Evolutionary conservation across 2,888 invertebrate species (phyloP), one percentile per base, ranked within the genome.

Genomic region (Clunio marinus): DNA sequence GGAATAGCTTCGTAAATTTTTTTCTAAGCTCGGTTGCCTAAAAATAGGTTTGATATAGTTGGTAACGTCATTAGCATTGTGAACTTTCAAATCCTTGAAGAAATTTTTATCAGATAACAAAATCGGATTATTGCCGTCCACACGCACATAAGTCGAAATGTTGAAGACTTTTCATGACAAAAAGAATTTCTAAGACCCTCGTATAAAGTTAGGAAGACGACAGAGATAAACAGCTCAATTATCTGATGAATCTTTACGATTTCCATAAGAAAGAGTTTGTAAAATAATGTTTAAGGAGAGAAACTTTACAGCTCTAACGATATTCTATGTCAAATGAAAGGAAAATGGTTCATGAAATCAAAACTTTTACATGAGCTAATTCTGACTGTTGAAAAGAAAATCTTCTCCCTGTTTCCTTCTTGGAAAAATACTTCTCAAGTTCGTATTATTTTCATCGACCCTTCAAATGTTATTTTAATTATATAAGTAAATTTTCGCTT

Each of bases 211-310:
- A 17, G 7, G 51, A 25, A 10, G 15, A 15, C 2, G 45, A 45
- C 45, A 45, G 7, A 57, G 24, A 57, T 15, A n/a, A 25, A 28
- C 13, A 15, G 15, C 35, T 62, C 63, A 25, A 45, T 46, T 27
- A 46, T 28, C 63, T 45, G n/a, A 63, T 63, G 63, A 46, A 63
- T 63, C 63, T 45, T 20, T 63, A 63, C 22, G 25, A 63, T 45
- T 46, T 63, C 8, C 63, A 63, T 46, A 63, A 46, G 63, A 25
- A 46, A 46, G 63, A 63, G n/a, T 63, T 63, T 45, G 25, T 63
- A 8, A n/a, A 22, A 37, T 60, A n/a, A n/a, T n/a, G n/a, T n/a
- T n/a, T n/a, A n/a, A n/a, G n/a, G n/a, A n/a, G n/a, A n/a, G n/a
- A n/a, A n/a, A n/a, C n/a, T 28, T 24, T 24, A 22, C 10, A 13